These are phyloP conservation scores for Ommatoiulus sabulosus DNA, from an alignment of 2,888 invertebrate genomes.

Conservation along the genomic window DNA sequence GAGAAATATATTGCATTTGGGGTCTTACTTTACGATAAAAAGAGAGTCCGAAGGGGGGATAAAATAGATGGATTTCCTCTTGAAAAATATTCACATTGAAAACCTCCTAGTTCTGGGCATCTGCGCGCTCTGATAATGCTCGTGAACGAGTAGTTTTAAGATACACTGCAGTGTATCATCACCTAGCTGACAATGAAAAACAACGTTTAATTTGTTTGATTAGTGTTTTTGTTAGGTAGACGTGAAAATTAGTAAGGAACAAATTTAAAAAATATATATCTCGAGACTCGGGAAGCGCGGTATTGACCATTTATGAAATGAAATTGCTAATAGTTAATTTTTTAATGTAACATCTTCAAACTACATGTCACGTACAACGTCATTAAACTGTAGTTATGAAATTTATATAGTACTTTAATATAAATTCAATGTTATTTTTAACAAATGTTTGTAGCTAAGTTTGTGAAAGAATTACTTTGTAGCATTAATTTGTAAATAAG, in stretches of 20 bases:
- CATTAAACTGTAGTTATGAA: no score
- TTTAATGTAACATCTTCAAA: no score
- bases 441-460: no score
- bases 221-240: background rate
- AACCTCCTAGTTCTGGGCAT: background rate
- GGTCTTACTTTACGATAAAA: conserved; percentile 25
- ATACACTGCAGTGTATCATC: no score
- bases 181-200: background rate
- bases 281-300: background rate
- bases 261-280: background rate
- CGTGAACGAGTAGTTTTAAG: no score
- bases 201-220: conserved; percentile 31
- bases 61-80: background rate
- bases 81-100: background rate
- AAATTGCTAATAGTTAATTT: background rate
- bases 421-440: no score
- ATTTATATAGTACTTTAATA: no score
- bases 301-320: background rate
- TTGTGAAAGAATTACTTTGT: no score
- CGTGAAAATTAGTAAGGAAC: background rate
- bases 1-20: background rate
- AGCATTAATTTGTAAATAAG: no score
- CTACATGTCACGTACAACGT: no score
- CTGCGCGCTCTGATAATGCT: background rate
- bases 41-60: background rate